Evolutionary conservation across 2,113 vertebrate genomes (phyloP).

Genomic region (Procavia capensis): DNA sequence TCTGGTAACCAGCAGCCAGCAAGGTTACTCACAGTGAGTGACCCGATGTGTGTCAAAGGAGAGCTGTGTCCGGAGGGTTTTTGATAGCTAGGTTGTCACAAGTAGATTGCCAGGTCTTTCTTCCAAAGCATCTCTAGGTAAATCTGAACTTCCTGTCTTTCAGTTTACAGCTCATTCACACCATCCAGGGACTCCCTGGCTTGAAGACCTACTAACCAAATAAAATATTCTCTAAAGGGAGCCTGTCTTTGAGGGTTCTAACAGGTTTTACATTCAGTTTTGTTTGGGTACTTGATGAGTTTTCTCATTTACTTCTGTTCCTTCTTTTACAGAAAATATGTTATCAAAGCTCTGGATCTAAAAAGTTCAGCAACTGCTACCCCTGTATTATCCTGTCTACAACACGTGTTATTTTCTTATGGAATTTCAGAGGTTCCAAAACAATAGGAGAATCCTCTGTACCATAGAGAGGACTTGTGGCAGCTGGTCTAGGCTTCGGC

Average conservation of each 20-base stretch:
- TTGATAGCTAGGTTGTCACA: neutral
- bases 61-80: neutral
- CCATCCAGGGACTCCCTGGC: neutral
- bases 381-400: neutral
- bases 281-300: constrained; percentile 69
- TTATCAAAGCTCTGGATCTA: neutral
- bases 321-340: neutral
- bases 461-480: neutral
- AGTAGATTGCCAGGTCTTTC: neutral
- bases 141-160: neutral
- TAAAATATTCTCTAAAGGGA: constrained; percentile 69
- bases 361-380: neutral
- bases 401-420: neutral
- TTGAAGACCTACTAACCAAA: neutral
- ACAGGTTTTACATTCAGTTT: constrained; percentile 16
- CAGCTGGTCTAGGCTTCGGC: neutral
- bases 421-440: neutral
- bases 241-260: constrained; percentile 38
- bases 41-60: neutral
- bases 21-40: neutral
- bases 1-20: neutral
- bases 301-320: neutral
- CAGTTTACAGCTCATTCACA: neutral
- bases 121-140: neutral
- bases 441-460: neutral